These are phyloP conservation scores for Nephrocerus scutellatus DNA, from an alignment of 2,888 invertebrate genomes.

Conservation along the genomic window DNA sequence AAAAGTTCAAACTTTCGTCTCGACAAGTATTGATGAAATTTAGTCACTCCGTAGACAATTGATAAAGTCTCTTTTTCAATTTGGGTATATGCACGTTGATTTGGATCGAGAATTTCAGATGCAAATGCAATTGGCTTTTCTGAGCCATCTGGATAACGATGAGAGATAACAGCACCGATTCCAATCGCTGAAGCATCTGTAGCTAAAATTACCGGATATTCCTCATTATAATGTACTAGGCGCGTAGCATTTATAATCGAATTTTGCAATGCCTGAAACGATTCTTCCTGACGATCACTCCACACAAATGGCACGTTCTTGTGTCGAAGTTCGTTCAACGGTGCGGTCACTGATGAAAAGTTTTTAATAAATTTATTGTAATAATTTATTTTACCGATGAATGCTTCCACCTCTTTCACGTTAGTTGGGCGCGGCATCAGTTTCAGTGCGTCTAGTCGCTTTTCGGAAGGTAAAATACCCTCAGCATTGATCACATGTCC, in stretches of 20 bases:
- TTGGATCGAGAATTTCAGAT: too few species aligned
- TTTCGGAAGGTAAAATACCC: conserved; percentile 8
- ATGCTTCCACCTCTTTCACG: conserved; percentile 15
- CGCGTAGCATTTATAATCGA: too few species aligned
- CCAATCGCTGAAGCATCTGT: conserved; percentile 16
- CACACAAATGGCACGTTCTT: too few species aligned
- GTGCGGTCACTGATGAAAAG: conserved; percentile 11
- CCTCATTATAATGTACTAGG: conserved; percentile 20
- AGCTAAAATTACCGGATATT: conserved; percentile 15
- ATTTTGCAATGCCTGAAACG: too few species aligned
- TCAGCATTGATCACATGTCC: conserved; percentile 9
- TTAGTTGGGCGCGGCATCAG: conserved; percentile 7
- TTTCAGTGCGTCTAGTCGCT: conserved; percentile 1
- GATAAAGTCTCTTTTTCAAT: conserved; percentile 22
- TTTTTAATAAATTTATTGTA: conserved; percentile 19
- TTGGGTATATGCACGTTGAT: too few species aligned
- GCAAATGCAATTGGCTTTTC: conserved; percentile 18
- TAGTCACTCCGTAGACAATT: conserved; percentile 19
- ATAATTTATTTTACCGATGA: conserved; percentile 22
- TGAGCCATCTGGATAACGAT: conserved; percentile 9
- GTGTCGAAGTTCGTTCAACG: conserved; percentile 8
- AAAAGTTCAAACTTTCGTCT: conserved; percentile 18
- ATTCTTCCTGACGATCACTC: too few species aligned
- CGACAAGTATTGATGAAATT: conserved; percentile 23
- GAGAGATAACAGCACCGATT: conserved; percentile 13